phyloP scores from a whole-genome alignment of 1,140 invertebrate species.

The Brachionus sp. region DNA sequence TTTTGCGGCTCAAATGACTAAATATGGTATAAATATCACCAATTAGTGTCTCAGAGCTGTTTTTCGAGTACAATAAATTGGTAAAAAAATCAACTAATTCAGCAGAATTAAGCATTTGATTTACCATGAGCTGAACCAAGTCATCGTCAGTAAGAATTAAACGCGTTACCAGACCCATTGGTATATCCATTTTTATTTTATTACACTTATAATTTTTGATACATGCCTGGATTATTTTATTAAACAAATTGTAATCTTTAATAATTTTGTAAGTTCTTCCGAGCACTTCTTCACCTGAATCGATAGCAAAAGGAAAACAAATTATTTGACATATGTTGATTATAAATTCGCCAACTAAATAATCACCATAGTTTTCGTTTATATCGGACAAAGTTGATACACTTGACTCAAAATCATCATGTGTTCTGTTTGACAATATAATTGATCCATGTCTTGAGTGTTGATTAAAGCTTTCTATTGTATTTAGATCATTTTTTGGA shows the following conservation, averaged over 20 bases:
- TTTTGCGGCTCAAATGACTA: constrained; percentile 42
- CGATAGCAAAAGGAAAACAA: constrained; percentile 44
- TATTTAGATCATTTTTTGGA: background rate
- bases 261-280: background rate
- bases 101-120: background rate
- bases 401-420: background rate
- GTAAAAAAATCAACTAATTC: background rate
- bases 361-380: constrained; percentile 15
- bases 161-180: constrained; percentile 9
- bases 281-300: constrained; percentile 1
- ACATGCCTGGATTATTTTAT: constrained; percentile 31
- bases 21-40: constrained; percentile 23
- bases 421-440: background rate
- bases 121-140: constrained; percentile 33
- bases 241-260: constrained; percentile 41
- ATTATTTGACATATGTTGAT: constrained; percentile 34
- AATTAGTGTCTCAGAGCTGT: constrained; percentile 10
- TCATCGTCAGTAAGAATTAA: constrained; percentile 26
- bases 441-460: constrained; percentile 13
- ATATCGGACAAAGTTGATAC: background rate
- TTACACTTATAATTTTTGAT: background rate
- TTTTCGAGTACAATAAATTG: background rate
- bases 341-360: constrained; percentile 17
- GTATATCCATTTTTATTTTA: constrained; percentile 21
- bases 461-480: constrained; percentile 7